Evolutionary conservation across 2,888 invertebrate genomes (phyloP).

Genomic region (Gari tellinella): DNA sequence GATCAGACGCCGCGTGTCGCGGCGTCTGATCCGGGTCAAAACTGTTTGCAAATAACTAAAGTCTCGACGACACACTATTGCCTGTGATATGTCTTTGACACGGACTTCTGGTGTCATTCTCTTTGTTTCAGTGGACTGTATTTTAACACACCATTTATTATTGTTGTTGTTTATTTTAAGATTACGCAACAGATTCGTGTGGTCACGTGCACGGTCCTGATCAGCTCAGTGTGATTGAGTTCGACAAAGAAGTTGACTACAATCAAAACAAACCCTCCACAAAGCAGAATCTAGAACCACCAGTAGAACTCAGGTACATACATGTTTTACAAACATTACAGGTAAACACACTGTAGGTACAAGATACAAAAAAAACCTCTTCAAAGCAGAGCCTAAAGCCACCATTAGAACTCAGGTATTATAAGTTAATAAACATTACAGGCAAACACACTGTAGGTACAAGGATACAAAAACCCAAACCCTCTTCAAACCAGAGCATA

Average conservation of each 20-base stretch:
- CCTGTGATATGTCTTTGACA: too few species aligned
- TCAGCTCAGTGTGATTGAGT: slow-evolving; percentile 59
- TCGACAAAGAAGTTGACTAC: slow-evolving; percentile 56
- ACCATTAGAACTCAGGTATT: slow-evolving; percentile 40
- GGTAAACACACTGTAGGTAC: too few species aligned
- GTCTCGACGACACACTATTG: too few species aligned
- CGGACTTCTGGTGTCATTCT: too few species aligned
- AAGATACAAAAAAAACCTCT: slow-evolving; percentile 44
- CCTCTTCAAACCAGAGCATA: slow-evolving; percentile 42
- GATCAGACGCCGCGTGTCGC: too few species aligned
- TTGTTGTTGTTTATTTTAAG: slow-evolving; percentile 21
- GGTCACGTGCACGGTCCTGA: slow-evolving; percentile 65
- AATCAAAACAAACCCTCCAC: slow-evolving; percentile 38
- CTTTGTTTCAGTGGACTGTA: too few species aligned
- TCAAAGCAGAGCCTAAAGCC: slow-evolving; percentile 39
- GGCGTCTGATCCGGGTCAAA: too few species aligned
- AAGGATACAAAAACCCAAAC: slow-evolving; percentile 36
- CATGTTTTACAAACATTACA: too few species aligned
- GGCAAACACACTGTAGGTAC: too few species aligned
- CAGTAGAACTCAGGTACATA: slow-evolving; percentile 34
- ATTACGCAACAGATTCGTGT: slow-evolving; percentile 63
- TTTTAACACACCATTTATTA: too few species aligned
- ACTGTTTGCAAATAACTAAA: too few species aligned
- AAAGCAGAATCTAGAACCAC: slow-evolving; percentile 42
- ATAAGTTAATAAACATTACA: too few species aligned